Conservation (phyloP, 2,113 vertebrate species). For the Sander lucioperca region DNA sequence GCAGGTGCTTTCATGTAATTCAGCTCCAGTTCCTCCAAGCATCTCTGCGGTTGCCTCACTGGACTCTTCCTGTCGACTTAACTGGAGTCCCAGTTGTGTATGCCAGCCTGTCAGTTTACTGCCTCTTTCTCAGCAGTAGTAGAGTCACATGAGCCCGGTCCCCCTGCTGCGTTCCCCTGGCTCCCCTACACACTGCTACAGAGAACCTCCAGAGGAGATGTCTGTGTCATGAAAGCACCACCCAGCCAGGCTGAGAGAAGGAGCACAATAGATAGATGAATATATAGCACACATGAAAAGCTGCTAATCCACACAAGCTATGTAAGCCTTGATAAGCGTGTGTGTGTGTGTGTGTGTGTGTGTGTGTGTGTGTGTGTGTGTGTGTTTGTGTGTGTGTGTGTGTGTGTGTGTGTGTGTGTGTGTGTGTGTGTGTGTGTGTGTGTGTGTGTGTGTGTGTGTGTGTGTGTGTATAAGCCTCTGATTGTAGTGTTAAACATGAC, state of each 20-base stretch:
- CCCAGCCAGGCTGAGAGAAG: conserved; percentile 29
- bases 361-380: neutral
- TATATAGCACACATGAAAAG: conserved; percentile 43
- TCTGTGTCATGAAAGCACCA: conserved; percentile 56
- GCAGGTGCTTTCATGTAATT: conserved; percentile 56
- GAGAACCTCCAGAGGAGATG: conserved; percentile 59
- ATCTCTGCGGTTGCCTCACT: conserved; percentile 57
- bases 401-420: neutral
- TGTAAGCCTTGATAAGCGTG: conserved; percentile 19
- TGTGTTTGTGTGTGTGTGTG: no score
- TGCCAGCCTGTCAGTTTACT: conserved; percentile 67
- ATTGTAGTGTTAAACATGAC: conserved; percentile 39
- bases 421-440: neutral
- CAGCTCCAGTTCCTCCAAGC: conserved; percentile 45
- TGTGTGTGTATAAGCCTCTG: neutral
- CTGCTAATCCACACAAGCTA: conserved; percentile 49
- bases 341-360: neutral
- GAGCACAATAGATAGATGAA: conserved; percentile 56
- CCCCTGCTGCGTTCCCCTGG: conserved; percentile 53
- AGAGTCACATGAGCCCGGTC: conserved; percentile 58
- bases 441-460: no score
- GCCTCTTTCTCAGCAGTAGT: conserved; percentile 56
- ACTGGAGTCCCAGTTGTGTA: conserved; percentile 59
- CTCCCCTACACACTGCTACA: conserved; percentile 44
- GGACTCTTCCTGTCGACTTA: conserved; percentile 74